Percentiles rank a stretch among this genome's conserved stretches.
Conservation (phyloP, 2,113 vertebrate genomes). For the Phyllostomus discolor region DNA sequence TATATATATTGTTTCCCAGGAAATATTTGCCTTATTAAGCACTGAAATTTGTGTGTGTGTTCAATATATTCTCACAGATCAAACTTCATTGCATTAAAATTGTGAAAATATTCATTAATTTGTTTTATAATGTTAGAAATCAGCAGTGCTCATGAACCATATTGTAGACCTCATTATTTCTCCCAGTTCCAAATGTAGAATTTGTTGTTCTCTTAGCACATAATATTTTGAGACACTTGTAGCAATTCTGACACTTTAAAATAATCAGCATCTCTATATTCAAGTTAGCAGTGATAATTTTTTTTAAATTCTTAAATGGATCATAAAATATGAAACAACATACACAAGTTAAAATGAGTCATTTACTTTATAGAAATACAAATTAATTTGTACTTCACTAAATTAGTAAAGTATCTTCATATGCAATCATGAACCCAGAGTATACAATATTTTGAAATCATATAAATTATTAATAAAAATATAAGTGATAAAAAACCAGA, state of each 20-base stretch:
- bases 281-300: background rate
- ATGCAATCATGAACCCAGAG: background rate
- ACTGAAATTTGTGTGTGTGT: background rate
- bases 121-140: slow-evolving; percentile 18
- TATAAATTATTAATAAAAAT: background rate
- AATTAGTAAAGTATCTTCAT: background rate
- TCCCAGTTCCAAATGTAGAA: background rate
- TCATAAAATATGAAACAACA: background rate
- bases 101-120: slow-evolving; percentile 57
- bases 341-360: background rate
- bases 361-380: background rate
- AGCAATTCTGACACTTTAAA: background rate
- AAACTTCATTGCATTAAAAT: slow-evolving; percentile 18
- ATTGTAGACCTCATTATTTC: background rate
- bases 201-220: background rate
- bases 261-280: background rate
- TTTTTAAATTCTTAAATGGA: background rate
- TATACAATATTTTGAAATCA: background rate
- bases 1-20: background rate
- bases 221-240: background rate
- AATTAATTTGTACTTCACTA: background rate
- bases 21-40: slow-evolving; percentile 9
- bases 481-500: background rate
- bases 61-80: background rate
- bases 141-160: background rate